Conservation (phyloP, 2,888 invertebrate genomes). For the Sabatieria punctata region DNA sequence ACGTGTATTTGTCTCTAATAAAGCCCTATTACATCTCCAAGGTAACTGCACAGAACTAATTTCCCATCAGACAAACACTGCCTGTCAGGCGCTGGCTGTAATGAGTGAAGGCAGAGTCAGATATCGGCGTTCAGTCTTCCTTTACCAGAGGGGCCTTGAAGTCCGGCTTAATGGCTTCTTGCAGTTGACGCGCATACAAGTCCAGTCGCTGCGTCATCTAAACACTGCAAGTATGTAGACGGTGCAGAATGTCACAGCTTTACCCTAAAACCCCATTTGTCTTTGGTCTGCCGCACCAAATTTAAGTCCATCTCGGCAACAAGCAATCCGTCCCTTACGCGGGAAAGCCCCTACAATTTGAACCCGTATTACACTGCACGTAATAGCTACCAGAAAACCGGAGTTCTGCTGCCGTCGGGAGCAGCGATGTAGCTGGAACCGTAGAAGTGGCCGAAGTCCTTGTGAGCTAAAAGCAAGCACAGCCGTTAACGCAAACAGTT, state of each 20-base stretch:
- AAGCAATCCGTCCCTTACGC: conserved; percentile 60
- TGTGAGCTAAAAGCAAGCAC: conserved; percentile 44
- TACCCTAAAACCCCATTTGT: conserved; percentile 77
- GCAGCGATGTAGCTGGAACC: conserved; percentile 79
- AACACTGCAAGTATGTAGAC: too few species aligned
- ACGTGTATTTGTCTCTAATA: too few species aligned
- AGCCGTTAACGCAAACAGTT: too few species aligned
- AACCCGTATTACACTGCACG: background rate
- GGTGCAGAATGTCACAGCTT: conserved; percentile 16
- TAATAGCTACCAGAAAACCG: too few species aligned
- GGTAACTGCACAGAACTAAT: too few species aligned
- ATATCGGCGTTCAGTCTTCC: conserved; percentile 14
- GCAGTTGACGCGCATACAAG: conserved; percentile 60
- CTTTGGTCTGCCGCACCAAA: conserved; percentile 75
- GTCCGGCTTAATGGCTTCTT: conserved; percentile 51
- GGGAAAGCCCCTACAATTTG: conserved; percentile 48
- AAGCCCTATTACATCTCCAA: too few species aligned
- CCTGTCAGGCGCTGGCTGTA: too few species aligned
- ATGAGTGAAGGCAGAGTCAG: too few species aligned
- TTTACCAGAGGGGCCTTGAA: conserved; percentile 57
- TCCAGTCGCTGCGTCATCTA: conserved; percentile 82
- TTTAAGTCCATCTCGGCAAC: conserved; percentile 79
- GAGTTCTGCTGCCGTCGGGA: conserved; percentile 79
- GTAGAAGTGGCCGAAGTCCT: conserved; percentile 77
- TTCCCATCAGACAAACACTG: too few species aligned